These are phyloP conservation scores for Anticlea derivata DNA, from an alignment of 2,888 invertebrate genomes.

Conservation along the genomic window DNA sequence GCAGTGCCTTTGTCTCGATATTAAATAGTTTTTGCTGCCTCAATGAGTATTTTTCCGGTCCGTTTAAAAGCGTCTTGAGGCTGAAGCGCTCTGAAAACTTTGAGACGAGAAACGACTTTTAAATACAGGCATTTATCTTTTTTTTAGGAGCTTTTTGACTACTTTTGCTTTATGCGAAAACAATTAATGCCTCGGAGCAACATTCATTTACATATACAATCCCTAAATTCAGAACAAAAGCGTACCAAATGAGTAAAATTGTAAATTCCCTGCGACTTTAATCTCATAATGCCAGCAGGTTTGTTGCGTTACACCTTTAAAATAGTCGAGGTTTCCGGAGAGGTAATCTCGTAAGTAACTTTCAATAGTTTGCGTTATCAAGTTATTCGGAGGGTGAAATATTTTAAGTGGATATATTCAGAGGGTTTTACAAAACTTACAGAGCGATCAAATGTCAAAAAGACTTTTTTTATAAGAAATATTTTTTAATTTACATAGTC, in stretches of 20 bases:
- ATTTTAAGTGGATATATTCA: slow-evolving; percentile 46
- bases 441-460: too few species aligned
- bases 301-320: slow-evolving; percentile 34
- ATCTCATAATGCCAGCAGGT: slow-evolving; percentile 40
- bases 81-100: slow-evolving; percentile 41
- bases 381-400: slow-evolving; percentile 22
- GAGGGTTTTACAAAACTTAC: slow-evolving; percentile 2
- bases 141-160: background rate
- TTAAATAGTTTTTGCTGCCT: slow-evolving; percentile 79
- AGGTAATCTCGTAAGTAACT: slow-evolving; percentile 73
- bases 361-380: slow-evolving; percentile 69
- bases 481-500: too few species aligned
- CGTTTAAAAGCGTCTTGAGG: slow-evolving; percentile 49
- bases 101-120: slow-evolving; percentile 1
- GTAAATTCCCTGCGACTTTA: slow-evolving; percentile 52
- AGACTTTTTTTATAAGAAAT: too few species aligned
- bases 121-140: background rate
- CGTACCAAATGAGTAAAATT: slow-evolving; percentile 54
- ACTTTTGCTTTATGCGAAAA: slow-evolving; percentile 40
- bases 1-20: slow-evolving; percentile 74
- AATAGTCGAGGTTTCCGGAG: slow-evolving; percentile 28
- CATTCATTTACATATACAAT: slow-evolving; percentile 70
- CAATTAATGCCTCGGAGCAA: slow-evolving; percentile 46
- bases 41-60: slow-evolving; percentile 63
- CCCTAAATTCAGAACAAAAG: slow-evolving; percentile 54